phyloP scores from a whole-genome alignment of 2,113 vertebrate species.

The Macroglossus sobrinus region DNA sequence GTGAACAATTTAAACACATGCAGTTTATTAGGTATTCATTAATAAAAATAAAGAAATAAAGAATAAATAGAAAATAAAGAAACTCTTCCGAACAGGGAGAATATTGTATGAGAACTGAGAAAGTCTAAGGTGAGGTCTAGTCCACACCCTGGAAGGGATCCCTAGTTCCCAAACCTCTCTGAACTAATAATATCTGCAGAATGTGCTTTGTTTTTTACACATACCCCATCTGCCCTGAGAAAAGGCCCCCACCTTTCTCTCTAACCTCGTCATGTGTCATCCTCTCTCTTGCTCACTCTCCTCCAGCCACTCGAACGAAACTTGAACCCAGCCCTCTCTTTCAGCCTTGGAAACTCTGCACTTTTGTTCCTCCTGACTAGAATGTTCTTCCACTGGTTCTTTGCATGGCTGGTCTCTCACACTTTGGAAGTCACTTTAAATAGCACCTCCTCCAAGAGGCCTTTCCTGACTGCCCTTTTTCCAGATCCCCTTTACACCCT shows the following conservation, averaged over 20 bases:
- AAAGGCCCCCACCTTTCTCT: background rate
- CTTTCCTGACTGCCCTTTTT: background rate
- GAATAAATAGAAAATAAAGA: background rate
- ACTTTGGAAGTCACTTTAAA: background rate
- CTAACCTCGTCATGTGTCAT: background rate
- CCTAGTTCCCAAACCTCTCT: background rate
- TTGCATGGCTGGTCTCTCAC: background rate
- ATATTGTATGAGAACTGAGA: background rate
- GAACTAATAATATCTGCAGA: background rate
- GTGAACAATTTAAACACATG: background rate
- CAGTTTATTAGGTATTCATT: background rate
- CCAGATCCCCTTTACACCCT: background rate
- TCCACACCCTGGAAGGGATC: rapidly evolving
- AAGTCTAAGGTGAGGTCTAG: background rate
- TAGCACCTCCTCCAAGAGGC: background rate
- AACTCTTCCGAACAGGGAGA: background rate
- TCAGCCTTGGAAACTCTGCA: background rate
- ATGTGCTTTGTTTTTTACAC: background rate
- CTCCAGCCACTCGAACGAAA: background rate
- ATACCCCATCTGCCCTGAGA: background rate
- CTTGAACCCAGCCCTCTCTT: background rate
- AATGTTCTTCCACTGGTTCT: background rate
- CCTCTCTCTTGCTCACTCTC: background rate
- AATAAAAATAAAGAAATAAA: background rate
- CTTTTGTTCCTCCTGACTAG: background rate